Evolutionary conservation across 1,140 invertebrate genomes (phyloP).

Genomic region (Brachionus sp.): DNA sequence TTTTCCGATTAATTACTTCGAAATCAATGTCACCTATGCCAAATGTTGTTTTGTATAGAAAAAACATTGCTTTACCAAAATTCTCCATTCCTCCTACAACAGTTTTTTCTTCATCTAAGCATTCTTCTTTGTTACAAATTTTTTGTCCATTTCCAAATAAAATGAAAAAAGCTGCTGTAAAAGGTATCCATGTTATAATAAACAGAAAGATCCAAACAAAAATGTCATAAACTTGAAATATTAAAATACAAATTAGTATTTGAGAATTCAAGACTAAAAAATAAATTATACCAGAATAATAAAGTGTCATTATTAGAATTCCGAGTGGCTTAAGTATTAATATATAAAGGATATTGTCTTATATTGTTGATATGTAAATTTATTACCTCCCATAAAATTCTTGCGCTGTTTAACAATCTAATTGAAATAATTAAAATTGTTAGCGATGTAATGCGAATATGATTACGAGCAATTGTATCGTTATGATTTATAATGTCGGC

Average conservation of each 20-base stretch:
- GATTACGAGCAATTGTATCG: background rate
- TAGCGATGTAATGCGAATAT: background rate
- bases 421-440: background rate
- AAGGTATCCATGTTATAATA: background rate
- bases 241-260: background rate
- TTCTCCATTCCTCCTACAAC: background rate
- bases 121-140: too few relatives aligned
- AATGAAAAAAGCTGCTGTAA: background rate
- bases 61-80: background rate
- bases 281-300: background rate
- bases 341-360: too few relatives aligned
- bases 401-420: background rate
- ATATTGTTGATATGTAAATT: too few relatives aligned
- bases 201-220: background rate
- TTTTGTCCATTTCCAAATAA: background rate
- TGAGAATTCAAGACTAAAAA: background rate
- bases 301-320: background rate
- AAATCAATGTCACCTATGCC: background rate
- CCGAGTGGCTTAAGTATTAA: background rate
- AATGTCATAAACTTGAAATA: background rate
- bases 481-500: background rate
- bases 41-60: background rate
- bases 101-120: background rate
- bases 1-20: too few relatives aligned
- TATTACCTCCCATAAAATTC: constrained; percentile 3